phyloP scores from a whole-genome alignment of 2,113 vertebrate species.

The Chrysemys picta region DNA sequence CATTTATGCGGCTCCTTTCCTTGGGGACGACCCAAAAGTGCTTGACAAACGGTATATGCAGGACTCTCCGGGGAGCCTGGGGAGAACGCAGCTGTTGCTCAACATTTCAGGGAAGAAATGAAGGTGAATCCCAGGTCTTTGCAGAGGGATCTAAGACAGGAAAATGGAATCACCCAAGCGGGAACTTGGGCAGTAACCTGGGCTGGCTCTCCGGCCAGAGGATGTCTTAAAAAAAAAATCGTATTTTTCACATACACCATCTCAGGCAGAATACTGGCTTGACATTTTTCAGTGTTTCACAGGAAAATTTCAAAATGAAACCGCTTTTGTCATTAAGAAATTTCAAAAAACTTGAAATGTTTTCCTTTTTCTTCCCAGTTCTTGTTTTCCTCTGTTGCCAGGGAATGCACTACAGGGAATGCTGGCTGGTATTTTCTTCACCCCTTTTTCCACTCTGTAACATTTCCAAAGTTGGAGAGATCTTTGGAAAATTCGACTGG shows the following conservation, averaged over 20 bases:
- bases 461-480: background rate
- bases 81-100: background rate
- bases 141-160: background rate
- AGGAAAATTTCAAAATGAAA: background rate
- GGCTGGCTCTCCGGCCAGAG: background rate
- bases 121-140: background rate
- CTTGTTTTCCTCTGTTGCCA: background rate
- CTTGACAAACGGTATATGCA: background rate
- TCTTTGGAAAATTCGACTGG: background rate
- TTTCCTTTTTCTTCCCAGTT: background rate
- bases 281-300: background rate
- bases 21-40: background rate
- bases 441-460: background rate
- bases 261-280: background rate
- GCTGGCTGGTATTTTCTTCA: background rate
- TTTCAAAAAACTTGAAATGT: background rate
- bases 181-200: background rate
- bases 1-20: background rate
- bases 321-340: background rate
- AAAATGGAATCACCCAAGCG: background rate
- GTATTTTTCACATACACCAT: background rate
- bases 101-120: background rate
- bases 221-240: background rate
- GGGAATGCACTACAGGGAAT: background rate
- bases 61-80: background rate